Conservation (phyloP, 2,797 vertebrate species). For the Pangasius mekongensis region DNA sequence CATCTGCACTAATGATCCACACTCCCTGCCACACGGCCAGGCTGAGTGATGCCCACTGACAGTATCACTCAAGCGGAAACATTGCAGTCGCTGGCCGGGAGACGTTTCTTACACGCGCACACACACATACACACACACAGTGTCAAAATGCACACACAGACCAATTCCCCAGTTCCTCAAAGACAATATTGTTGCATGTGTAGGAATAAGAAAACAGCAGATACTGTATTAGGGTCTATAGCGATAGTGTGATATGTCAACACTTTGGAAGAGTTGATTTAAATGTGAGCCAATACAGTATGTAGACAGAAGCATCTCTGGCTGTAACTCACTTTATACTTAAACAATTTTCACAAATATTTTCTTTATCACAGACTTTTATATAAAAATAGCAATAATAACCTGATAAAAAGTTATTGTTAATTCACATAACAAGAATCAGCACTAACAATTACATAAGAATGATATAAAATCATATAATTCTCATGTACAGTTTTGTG, state of each 20-base stretch:
- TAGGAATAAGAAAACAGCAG: too few relatives aligned
- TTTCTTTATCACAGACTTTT: not conserved
- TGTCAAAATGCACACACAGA: not conserved
- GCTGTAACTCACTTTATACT: not conserved
- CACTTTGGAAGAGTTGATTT: not conserved
- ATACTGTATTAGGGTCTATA: not conserved
- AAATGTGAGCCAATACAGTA: not conserved
- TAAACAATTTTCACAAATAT: not conserved
- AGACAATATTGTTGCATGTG: not conserved
- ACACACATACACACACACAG: constrained; percentile 20
- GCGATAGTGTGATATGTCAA: not conserved
- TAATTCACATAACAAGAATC: not conserved
- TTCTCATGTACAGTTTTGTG: not conserved
- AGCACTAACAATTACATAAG: not conserved
- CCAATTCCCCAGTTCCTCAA: constrained; percentile 1
- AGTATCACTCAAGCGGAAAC: constrained; percentile 77
- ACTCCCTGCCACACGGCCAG: constrained; percentile 74
- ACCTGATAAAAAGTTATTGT: not conserved
- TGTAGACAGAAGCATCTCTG: not conserved
- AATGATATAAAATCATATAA: not conserved
- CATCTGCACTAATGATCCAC: constrained; percentile 77
- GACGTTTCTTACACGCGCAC: constrained; percentile 53
- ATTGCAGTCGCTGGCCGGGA: constrained; percentile 69
- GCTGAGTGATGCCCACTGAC: constrained; percentile 80
- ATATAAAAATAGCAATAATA: not conserved